phyloP scores from a whole-genome alignment of 2,113 vertebrate species.

The Acrocephalus kingi region DNA sequence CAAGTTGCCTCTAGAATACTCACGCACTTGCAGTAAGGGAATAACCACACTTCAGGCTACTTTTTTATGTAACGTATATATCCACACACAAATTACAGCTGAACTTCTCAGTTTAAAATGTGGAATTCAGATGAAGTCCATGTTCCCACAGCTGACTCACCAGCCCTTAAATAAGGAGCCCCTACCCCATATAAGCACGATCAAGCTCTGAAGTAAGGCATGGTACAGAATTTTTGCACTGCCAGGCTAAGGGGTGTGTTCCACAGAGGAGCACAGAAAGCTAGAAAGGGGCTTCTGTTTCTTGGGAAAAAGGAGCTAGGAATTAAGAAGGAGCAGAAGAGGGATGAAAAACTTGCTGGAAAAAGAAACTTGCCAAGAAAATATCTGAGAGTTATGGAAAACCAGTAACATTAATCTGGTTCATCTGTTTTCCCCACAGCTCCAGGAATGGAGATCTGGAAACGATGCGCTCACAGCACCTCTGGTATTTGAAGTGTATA shows the following conservation, averaged over 20 bases:
- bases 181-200: neutral
- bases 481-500: neutral
- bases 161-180: neutral
- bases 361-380: constrained; percentile 11
- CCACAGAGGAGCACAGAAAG: neutral
- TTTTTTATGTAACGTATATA: neutral
- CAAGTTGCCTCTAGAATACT: neutral
- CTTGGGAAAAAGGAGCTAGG: neutral
- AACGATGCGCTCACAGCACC: neutral
- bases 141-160: neutral
- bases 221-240: neutral
- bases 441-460: neutral
- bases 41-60: neutral
- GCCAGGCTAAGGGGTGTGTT: neutral
- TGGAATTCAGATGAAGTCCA: neutral
- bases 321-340: neutral
- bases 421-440: neutral
- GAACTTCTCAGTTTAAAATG: neutral
- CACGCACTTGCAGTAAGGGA: neutral
- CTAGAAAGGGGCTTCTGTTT: neutral
- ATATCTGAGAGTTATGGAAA: neutral
- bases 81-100: neutral
- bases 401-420: neutral
- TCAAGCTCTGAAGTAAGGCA: neutral
- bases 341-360: neutral